Base-by-base conservation (phyloP, 2,888 invertebrate species). In the Trachelus iudaicus region DNA sequence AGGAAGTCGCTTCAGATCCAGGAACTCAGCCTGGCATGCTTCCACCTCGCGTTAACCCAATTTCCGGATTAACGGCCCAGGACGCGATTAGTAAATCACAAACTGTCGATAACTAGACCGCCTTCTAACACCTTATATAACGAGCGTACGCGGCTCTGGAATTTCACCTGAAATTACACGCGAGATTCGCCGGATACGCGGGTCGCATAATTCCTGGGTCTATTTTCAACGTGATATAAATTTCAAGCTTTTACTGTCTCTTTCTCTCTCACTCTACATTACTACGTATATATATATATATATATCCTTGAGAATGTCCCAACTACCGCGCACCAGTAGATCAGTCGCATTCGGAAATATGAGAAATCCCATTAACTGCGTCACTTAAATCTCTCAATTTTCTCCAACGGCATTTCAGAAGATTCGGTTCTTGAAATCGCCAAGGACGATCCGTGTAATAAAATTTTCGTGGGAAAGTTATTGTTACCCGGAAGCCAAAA, bases 21-120 rank as follows among this genome's bases (percentile, higher is more conserved):
- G 33, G 73, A 81, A 83, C 75, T 77, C 73, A 40, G 82, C 85
- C 87, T 89, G 88, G 88, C 88, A 87, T 84, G 85, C 86, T 86
- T 88, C 87, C 88, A 89, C 86, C 83, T 85, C 85, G 82, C 85
- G 87, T 89, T 87, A 89, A 88, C 88, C 88, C 85, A 89, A 88
- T 89, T 89, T 86, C 84, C 85, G 81, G 73, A 69, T 35, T 73
- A 77, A 35, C 69, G 75, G 40, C 81, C 82, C 80, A 81, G 83
- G 83, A 82, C 83, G 77, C 84, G 82, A 84, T 85, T 86, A 85
- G 82, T 83, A 82, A 82, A 83, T 83, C 79, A 56, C 80, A 80
- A 77, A 79, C 79, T 83, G 81, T 85, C 84, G 81, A 84, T 85
- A 85, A 83, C 73, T 69, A 79, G 71, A 73, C 69, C 73, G 40